Percentiles rank a stretch among this genome's conserved stretches.
These are phyloP conservation scores for Adoxophyes honmai DNA, from an alignment of 1,140 invertebrate genomes.

Conservation along the genomic window DNA sequence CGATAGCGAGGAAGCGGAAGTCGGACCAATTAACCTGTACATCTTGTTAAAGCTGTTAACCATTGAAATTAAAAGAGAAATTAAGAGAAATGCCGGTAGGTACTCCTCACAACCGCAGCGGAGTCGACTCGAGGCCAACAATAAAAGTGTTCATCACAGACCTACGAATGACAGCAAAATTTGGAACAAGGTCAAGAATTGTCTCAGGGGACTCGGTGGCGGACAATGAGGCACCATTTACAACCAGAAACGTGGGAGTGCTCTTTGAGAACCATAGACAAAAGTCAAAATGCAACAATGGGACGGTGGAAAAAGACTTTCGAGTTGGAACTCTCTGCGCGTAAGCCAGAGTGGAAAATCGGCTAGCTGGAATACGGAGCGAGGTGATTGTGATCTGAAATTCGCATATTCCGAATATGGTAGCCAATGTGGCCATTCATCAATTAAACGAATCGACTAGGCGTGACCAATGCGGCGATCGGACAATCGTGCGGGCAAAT, in stretches of 20 bases:
- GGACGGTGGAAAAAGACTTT: slow-evolving; percentile 10
- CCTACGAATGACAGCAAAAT: slow-evolving; percentile 30
- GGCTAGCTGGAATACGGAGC: background rate
- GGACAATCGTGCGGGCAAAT: slow-evolving; percentile 24
- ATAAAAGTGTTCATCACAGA: slow-evolving; percentile 19
- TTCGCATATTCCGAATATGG: slow-evolving; percentile 36
- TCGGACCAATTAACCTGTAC: slow-evolving; percentile 10
- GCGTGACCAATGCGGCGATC: slow-evolving; percentile 35
- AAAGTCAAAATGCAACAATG: slow-evolving; percentile 41
- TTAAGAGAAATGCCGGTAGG: slow-evolving; percentile 8
- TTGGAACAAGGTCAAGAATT: slow-evolving; percentile 65
- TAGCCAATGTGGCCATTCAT: slow-evolving; percentile 33
- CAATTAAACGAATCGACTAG: slow-evolving; percentile 34
- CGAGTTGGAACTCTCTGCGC: background rate
- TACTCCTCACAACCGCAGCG: background rate
- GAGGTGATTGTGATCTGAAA: slow-evolving; percentile 28
- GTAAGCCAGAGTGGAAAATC: slow-evolving; percentile 20
- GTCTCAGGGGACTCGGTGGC: slow-evolving; percentile 50
- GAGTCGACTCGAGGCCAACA: background rate
- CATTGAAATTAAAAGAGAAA: slow-evolving; percentile 12
- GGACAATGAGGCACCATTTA: slow-evolving; percentile 56
- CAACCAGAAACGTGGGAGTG: slow-evolving; percentile 56
- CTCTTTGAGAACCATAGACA: slow-evolving; percentile 44
- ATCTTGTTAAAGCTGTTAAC: slow-evolving; percentile 15
- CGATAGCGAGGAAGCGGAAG: slow-evolving; percentile 10